Evolutionary conservation across 2,888 invertebrate genomes (phyloP).

Genomic region (Drosophila parthenogenetica): DNA sequence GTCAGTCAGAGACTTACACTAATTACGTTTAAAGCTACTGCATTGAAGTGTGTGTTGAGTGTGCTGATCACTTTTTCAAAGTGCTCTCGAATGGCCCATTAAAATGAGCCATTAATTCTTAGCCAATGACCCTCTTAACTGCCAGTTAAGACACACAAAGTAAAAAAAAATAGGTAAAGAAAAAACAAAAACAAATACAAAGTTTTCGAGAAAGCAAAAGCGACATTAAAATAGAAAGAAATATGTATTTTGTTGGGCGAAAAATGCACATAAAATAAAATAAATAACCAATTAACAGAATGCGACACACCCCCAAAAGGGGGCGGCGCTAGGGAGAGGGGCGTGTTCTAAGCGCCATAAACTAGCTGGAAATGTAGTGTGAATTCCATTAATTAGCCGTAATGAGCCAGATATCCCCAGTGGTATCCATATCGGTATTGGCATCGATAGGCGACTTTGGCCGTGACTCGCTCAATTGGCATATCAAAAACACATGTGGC

Average conservation of each 20-base stretch:
- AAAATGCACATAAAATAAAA: conserved; percentile 62
- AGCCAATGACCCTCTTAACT: conserved; percentile 71
- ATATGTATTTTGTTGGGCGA: conserved; percentile 8
- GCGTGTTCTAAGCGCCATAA: conserved; percentile 41
- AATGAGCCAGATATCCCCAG: conserved; percentile 46
- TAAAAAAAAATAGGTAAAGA: no score
- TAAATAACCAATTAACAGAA: conserved; percentile 72
- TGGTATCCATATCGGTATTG: conserved; percentile 1
- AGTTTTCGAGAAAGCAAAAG: conserved; percentile 22
- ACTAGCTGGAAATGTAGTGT: conserved; percentile 69
- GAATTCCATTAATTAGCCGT: conserved; percentile 79
- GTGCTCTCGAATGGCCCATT: conserved; percentile 76
- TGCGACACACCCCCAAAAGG: conserved; percentile 15
- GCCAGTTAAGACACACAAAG: conserved; percentile 31
- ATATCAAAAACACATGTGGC: conserved; percentile 73
- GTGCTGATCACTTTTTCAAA: conserved; percentile 60
- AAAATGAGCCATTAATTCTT: conserved; percentile 70
- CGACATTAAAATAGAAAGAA: conserved; percentile 47
- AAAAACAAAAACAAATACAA: conserved; percentile 14
- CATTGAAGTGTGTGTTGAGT: background rate
- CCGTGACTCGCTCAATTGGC: conserved; percentile 52
- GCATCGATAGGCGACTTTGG: conserved; percentile 5
- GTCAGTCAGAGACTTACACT: conserved; percentile 27
- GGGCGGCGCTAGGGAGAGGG: conserved; percentile 1
- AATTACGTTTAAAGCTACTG: conserved; percentile 46